phyloP scores from a whole-genome alignment of 2,113 vertebrate species.

The Labeo catla region DNA sequence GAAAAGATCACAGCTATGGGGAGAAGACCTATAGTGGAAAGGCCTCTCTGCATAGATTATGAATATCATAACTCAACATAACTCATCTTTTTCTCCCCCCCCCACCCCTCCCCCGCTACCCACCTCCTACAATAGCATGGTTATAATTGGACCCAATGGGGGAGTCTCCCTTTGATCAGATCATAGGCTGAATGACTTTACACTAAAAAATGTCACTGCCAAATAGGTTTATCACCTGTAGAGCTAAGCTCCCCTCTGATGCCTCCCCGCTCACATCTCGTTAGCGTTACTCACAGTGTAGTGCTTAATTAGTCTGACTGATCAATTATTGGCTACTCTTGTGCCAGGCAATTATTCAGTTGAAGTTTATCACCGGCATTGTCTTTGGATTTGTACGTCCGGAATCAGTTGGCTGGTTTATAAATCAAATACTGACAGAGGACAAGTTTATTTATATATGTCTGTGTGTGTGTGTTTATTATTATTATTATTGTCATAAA shows the following conservation, averaged over 20 bases:
- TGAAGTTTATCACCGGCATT: constrained; percentile 52
- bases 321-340: constrained; percentile 80
- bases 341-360: constrained; percentile 73
- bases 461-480: no score
- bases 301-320: constrained; percentile 95
- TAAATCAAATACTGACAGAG: background rate
- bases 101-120: constrained; percentile 55
- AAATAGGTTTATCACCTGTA: constrained; percentile 99
- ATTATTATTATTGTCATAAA: no score
- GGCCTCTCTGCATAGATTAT: constrained; percentile 96
- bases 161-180: constrained; percentile 96
- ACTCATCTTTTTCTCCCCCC: constrained; percentile 48
- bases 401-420: background rate
- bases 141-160: constrained; percentile 99
- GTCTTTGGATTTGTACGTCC: background rate
- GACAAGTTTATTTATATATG: background rate
- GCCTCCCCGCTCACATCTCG: constrained; percentile 84
- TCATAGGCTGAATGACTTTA: constrained; percentile 97
- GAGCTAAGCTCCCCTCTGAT: constrained; percentile 93
- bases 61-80: constrained; percentile 92
- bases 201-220: constrained; percentile 99
- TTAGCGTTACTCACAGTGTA: constrained; percentile 94
- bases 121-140: constrained; percentile 84
- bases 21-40: constrained; percentile 90
- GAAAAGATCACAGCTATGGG: constrained; percentile 95